These are phyloP conservation scores for Penelope pileata DNA, from an alignment of 2,113 vertebrate genomes.

Conservation along the genomic window DNA sequence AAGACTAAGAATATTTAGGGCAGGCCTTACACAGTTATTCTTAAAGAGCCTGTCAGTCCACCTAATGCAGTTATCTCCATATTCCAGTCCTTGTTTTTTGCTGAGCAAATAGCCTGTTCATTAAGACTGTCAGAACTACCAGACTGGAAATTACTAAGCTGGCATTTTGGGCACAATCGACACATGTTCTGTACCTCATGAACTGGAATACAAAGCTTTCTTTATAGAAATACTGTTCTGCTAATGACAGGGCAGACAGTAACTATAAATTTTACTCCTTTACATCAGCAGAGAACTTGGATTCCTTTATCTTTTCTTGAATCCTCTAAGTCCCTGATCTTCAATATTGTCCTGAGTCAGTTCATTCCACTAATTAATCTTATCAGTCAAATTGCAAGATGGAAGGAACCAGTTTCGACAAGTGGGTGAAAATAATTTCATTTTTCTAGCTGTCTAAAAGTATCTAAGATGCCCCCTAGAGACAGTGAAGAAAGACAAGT, in stretches of 20 bases:
- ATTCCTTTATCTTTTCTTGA: slow-evolving; percentile 24
- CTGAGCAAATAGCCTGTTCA: neutral
- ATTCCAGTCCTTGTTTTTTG: slow-evolving; percentile 55
- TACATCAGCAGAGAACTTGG: slow-evolving; percentile 7
- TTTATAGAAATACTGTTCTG: slow-evolving; percentile 43
- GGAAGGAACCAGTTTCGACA: slow-evolving; percentile 1
- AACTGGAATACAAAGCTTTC: slow-evolving; percentile 38
- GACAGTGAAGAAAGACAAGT: neutral
- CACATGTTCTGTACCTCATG: slow-evolving; percentile 45
- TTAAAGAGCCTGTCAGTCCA: neutral
- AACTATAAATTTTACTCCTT: slow-evolving; percentile 29
- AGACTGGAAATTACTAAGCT: slow-evolving; percentile 58
- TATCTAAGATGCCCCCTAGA: neutral
- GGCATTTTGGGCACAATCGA: slow-evolving; percentile 38
- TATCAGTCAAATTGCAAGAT: neutral
- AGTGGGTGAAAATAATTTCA: neutral
- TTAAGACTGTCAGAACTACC: slow-evolving; percentile 44
- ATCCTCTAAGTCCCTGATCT: slow-evolving; percentile 27
- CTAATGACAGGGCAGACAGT: slow-evolving; percentile 29
- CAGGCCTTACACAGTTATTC: neutral
- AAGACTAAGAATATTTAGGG: slow-evolving; percentile 24
- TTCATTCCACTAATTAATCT: neutral
- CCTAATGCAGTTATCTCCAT: neutral
- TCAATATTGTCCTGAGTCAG: slow-evolving; percentile 4
- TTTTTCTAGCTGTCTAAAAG: slow-evolving; percentile 8